Percentiles rank a stretch among this genome's conserved stretches.
These are phyloP conservation scores for Papio anubis DNA, from an alignment of 2,113 vertebrate genomes.

Conservation along the genomic window DNA sequence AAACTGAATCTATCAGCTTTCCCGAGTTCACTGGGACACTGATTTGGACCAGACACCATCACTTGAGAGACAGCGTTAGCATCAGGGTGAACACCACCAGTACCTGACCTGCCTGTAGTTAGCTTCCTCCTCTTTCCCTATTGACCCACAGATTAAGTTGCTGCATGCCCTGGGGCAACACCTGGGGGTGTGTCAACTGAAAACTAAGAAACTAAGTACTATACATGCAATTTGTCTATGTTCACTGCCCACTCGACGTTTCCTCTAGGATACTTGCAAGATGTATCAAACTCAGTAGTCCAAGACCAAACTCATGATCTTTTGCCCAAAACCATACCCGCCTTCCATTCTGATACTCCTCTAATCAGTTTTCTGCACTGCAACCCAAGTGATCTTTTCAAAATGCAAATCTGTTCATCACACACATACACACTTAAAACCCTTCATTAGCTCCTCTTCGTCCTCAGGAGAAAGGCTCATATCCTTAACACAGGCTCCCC, in stretches of 20 bases:
- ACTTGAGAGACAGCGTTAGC: not conserved
- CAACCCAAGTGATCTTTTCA: conserved; percentile 45
- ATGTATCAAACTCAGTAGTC: not conserved
- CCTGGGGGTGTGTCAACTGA: not conserved
- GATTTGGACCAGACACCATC: not conserved
- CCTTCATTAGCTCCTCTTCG: not conserved
- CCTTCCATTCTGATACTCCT: not conserved
- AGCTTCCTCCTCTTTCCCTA: not conserved
- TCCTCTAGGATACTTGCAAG: not conserved
- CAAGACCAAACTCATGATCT: not conserved
- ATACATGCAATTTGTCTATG: not conserved
- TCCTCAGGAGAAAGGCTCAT: not conserved
- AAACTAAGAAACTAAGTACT: not conserved
- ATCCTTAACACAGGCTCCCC: not conserved
- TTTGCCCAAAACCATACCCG: not conserved
- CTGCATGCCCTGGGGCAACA: not conserved
- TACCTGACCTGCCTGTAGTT: not conserved
- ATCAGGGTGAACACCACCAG: not conserved
- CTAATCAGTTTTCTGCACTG: not conserved
- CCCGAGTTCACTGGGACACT: not conserved
- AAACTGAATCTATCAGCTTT: not conserved
- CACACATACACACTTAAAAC: not conserved
- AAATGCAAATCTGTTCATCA: conserved; percentile 53
- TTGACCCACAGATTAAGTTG: not conserved
- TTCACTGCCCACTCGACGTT: not conserved